Conservation (phyloP, 92 coral and sea anemone genomes). For the Hydrozoanthus gracilis region DNA sequence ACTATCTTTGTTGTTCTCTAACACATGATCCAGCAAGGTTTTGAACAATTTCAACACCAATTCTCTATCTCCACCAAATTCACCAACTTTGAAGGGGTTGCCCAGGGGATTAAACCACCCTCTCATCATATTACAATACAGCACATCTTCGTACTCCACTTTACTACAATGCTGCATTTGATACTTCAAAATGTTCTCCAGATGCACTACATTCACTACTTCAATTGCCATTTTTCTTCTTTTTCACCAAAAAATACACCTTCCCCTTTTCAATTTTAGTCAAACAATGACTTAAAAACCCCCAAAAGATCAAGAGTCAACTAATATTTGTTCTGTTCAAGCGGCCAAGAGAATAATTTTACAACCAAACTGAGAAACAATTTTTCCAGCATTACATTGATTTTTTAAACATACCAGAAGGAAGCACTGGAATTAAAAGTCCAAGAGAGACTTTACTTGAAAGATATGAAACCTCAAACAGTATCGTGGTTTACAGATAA, state of each 20-base stretch:
- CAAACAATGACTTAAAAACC: too few relatives aligned
- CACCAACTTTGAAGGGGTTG: not conserved
- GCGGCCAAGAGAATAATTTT: not conserved
- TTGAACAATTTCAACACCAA: not conserved
- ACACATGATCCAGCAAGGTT: not conserved
- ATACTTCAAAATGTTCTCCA: not conserved
- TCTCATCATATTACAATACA: not conserved
- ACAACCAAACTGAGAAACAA: slow-evolving; percentile 20
- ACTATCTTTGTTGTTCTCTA: not conserved
- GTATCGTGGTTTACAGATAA: slow-evolving; percentile 50
- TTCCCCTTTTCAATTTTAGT: too few relatives aligned
- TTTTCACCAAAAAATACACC: too few relatives aligned
- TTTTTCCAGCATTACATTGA: not conserved
- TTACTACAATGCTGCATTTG: not conserved
- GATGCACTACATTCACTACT: not conserved
- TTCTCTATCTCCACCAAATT: not conserved
- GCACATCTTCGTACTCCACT: not conserved
- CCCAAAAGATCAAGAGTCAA: not conserved
- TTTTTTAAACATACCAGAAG: not conserved
- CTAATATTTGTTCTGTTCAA: not conserved
- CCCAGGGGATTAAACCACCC: too few relatives aligned
- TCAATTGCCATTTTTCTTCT: not conserved
- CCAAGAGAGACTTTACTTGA: slow-evolving; percentile 2
- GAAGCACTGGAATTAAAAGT: not conserved
- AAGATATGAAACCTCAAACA: not conserved